phyloP scores from a whole-genome alignment of 2,797 vertebrate genomes.

The Xiphorhynchus erythropygius region DNA sequence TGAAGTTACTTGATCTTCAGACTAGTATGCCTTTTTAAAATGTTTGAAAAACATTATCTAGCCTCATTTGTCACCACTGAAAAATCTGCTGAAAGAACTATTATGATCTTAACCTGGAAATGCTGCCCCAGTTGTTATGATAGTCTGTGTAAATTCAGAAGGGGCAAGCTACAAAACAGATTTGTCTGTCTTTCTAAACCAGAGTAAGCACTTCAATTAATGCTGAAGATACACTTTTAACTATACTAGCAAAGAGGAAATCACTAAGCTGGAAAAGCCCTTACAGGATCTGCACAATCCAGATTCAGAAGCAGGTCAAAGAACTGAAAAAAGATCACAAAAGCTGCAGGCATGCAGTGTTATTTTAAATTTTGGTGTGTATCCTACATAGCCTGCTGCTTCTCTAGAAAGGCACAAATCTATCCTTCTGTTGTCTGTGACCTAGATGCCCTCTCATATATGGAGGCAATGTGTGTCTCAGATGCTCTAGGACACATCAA shows the following conservation, averaged over 20 bases:
- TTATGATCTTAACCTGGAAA: not conserved
- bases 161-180: not conserved
- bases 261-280: not conserved
- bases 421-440: not conserved
- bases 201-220: not conserved
- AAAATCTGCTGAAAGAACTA: not conserved
- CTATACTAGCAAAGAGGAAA: not conserved
- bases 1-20: not conserved
- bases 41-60: not conserved
- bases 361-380: not conserved
- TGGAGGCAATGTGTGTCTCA: not conserved
- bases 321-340: not conserved
- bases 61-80: not conserved
- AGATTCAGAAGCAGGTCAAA: not conserved
- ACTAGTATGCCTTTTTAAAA: not conserved
- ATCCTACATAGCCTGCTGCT: not conserved
- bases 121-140: not conserved
- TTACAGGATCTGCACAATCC: not conserved
- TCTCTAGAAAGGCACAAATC: not conserved
- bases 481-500: not conserved
- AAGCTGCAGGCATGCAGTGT: not conserved
- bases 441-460: not conserved
- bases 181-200: not conserved
- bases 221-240: not conserved
- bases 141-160: not conserved